Conservation (phyloP, 2,797 vertebrate genomes). For the Sebastolobus altivelis region DNA sequence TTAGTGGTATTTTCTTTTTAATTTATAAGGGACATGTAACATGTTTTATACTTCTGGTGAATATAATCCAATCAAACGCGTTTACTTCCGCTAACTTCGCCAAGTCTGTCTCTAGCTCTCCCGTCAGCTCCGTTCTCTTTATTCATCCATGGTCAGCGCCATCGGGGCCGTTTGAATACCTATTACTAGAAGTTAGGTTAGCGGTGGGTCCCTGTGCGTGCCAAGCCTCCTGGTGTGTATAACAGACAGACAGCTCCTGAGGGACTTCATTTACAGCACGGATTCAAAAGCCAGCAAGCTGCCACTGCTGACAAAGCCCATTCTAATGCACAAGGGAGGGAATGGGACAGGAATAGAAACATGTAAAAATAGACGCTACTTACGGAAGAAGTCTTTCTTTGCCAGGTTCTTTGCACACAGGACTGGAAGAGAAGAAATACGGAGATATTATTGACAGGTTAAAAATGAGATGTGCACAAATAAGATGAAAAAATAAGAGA, state of each 20-base stretch:
- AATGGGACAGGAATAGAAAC: slow-evolving; percentile 57
- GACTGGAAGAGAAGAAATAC: slow-evolving; percentile 83
- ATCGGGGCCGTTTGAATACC: background rate
- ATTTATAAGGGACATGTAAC: too few relatives aligned
- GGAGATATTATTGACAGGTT: slow-evolving; percentile 24
- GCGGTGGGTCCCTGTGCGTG: slow-evolving; percentile 11
- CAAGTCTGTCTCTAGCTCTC: too few relatives aligned
- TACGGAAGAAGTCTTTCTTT: slow-evolving; percentile 99
- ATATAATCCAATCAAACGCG: too few relatives aligned
- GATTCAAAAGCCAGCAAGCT: slow-evolving; percentile 59
- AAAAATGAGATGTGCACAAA: background rate
- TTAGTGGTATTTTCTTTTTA: too few relatives aligned
- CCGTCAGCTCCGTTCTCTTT: too few relatives aligned
- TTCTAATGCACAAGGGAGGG: slow-evolving; percentile 39
- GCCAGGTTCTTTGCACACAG: slow-evolving; percentile 98
- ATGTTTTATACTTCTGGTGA: too few relatives aligned
- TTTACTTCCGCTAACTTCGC: too few relatives aligned
- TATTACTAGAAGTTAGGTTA: slow-evolving; percentile 25
- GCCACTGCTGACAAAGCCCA: slow-evolving; percentile 56
- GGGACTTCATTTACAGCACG: slow-evolving; percentile 55
- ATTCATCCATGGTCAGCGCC: too few relatives aligned
- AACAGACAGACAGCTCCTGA: slow-evolving; percentile 46
- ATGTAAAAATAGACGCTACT: slow-evolving; percentile 84
- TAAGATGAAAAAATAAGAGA: background rate
- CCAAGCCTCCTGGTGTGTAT: slow-evolving; percentile 18